Percentiles rank a stretch among this genome's conserved stretches.
phyloP scores from a whole-genome alignment of 2,888 invertebrate genomes.

The Lysandra coridon region DNA sequence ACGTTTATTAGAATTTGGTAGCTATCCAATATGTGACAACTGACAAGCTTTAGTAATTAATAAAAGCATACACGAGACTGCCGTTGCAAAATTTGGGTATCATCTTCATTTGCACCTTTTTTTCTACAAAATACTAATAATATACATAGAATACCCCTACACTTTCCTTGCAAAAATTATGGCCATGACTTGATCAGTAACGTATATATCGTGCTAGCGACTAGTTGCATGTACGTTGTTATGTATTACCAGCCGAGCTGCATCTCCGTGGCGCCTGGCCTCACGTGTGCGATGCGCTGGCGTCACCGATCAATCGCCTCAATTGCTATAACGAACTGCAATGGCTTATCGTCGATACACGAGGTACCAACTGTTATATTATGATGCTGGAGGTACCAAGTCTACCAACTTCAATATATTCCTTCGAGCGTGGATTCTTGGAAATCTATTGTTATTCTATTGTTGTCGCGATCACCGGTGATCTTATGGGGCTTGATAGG shows the following conservation, averaged over 20 bases:
- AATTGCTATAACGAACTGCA: background rate
- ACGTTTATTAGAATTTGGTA: no score
- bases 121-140: background rate
- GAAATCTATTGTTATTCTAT: no score
- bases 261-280: slow-evolving; percentile 17
- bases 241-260: background rate
- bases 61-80: no score
- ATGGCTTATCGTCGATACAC: background rate
- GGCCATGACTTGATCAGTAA: background rate
- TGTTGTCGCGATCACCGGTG: no score
- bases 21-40: no score
- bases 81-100: background rate
- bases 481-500: no score
- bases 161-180: background rate
- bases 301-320: slow-evolving; percentile 15
- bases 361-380: background rate
- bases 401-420: no score
- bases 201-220: background rate
- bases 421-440: no score
- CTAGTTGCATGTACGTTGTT: background rate
- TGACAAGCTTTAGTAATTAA: no score
- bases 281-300: slow-evolving; percentile 14
- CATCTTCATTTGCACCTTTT: no score
- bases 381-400: background rate
- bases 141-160: no score